Percentiles rank a stretch among this genome's conserved stretches.
Evolutionary conservation across 2,888 invertebrate genomes (phyloP).

Genomic region (Cephus spinipes): DNA sequence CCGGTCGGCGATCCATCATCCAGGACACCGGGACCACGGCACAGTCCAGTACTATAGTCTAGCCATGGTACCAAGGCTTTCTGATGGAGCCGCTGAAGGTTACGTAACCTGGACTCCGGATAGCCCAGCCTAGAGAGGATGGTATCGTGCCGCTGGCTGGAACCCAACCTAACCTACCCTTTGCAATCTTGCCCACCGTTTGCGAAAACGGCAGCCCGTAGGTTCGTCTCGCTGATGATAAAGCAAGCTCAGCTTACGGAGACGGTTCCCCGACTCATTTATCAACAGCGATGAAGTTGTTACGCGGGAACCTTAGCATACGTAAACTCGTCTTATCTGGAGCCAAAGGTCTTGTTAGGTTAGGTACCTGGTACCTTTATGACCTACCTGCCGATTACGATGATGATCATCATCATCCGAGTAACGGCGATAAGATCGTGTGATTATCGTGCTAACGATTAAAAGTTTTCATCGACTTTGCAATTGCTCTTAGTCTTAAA

Average conservation of each 20-base stretch:
- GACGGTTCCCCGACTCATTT: slow-evolving; percentile 13
- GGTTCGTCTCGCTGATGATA: background rate
- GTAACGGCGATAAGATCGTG: background rate
- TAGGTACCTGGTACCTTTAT: background rate
- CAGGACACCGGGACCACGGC: background rate
- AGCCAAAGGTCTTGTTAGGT: background rate
- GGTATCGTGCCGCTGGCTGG: background rate
- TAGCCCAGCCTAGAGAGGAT: background rate
- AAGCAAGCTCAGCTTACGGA: background rate
- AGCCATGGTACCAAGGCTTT: background rate
- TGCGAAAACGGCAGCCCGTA: background rate
- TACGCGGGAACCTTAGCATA: slow-evolving; percentile 18
- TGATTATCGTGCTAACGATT: background rate
- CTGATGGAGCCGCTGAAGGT: background rate
- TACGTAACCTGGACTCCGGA: background rate
- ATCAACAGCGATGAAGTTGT: slow-evolving; percentile 25
- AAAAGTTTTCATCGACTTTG: background rate
- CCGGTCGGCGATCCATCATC: slow-evolving; percentile 21
- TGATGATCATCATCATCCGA: background rate
- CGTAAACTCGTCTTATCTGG: slow-evolving; percentile 20
- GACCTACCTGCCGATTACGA: background rate
- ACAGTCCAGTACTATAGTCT: background rate
- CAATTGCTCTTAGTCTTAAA: background rate
- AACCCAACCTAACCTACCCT: background rate
- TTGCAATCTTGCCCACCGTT: background rate